Evolutionary conservation across 2,888 invertebrate species (phyloP).

Genomic region (Erannis defoliaria): DNA sequence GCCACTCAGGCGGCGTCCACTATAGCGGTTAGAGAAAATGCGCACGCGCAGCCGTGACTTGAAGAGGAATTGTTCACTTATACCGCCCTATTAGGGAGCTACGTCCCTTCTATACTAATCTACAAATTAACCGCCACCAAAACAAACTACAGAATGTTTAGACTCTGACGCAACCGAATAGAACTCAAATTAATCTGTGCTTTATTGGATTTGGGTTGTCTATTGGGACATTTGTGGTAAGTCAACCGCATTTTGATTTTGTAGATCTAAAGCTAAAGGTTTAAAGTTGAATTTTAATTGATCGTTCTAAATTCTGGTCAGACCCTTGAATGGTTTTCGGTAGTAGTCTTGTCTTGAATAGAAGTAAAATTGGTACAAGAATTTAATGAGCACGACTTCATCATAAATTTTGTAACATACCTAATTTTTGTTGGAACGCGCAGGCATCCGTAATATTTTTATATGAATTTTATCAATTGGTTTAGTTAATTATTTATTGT

Average conservation of each 20-base stretch:
- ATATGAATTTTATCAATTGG: no score
- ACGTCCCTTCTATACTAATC: conserved; percentile 67
- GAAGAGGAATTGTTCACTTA: conserved; percentile 75
- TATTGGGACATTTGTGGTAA: conserved; percentile 45
- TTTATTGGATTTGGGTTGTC: not conserved
- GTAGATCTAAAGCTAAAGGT: not conserved
- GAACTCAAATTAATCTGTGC: conserved; percentile 13
- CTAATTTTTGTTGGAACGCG: not conserved
- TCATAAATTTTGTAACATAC: not conserved
- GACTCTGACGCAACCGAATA: conserved; percentile 8
- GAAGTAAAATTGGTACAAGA: conserved; percentile 13
- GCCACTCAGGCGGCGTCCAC: conserved; percentile 18
- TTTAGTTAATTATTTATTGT: no score
- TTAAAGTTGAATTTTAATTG: conserved; percentile 6
- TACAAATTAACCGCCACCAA: conserved; percentile 64
- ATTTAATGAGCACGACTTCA: conserved; percentile 7
- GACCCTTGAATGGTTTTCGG: conserved; percentile 7
- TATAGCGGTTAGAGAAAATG: conserved; percentile 55
- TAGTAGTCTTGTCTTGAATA: conserved; percentile 20
- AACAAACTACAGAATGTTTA: not conserved
- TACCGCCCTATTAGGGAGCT: conserved; percentile 39
- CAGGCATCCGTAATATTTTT: not conserved
- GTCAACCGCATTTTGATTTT: not conserved
- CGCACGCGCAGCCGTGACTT: conserved; percentile 71
- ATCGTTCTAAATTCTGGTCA: conserved; percentile 1